Conservation (phyloP, 2,888 invertebrate genomes). For the Bugula neritina region DNA sequence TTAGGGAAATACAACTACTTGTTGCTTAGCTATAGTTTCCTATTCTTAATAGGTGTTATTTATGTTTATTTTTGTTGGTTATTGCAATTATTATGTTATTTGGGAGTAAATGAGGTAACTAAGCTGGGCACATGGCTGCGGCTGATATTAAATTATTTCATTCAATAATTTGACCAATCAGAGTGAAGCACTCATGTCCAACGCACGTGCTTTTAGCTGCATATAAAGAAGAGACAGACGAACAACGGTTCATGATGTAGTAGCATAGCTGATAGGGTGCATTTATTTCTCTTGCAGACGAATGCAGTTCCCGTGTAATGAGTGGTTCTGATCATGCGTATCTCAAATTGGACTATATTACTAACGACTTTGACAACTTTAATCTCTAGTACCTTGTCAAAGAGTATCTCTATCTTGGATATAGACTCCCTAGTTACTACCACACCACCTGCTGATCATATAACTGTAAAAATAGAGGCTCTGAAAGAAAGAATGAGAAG, state of each 20-base stretch:
- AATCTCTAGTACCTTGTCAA: not conserved
- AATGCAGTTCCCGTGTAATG: not conserved
- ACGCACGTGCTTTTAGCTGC: not conserved
- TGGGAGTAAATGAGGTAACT: too few relatives aligned
- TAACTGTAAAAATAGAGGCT: not conserved
- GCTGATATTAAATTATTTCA: too few relatives aligned
- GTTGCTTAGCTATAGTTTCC: too few relatives aligned
- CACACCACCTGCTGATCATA: not conserved
- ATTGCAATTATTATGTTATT: too few relatives aligned
- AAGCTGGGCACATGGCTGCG: too few relatives aligned
- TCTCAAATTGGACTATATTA: not conserved
- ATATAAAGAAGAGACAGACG: not conserved
- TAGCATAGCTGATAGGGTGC: too few relatives aligned
- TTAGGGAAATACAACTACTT: too few relatives aligned
- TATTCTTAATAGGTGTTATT: too few relatives aligned
- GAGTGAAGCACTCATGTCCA: not conserved
- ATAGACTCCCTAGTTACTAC: not conserved
- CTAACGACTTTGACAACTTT: not conserved
- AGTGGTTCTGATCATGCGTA: not conserved
- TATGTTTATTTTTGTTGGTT: too few relatives aligned
- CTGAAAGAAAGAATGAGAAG: not conserved
- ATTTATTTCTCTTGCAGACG: not conserved
- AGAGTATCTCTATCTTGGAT: not conserved
- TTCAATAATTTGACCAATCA: not conserved
- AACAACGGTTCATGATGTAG: too few relatives aligned